A percentile compares a stretch with the other conserved stretches of the same genome.
These are phyloP conservation scores for Chunga burmeisteri DNA, from an alignment of 2,113 vertebrate genomes.

Conservation along the genomic window DNA sequence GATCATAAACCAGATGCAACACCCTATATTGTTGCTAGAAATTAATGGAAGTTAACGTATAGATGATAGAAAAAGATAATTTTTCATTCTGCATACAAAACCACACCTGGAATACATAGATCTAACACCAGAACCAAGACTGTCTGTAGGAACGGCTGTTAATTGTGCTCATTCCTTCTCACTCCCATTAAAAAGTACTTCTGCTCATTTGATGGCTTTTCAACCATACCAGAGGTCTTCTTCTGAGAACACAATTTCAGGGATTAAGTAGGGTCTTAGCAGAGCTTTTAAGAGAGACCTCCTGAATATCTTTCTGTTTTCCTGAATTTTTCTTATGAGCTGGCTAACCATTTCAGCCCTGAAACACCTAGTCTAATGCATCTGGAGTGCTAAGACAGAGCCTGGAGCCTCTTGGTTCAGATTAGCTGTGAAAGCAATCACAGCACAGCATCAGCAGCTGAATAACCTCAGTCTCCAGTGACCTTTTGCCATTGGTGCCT, in stretches of 20 bases:
- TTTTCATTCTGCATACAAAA: neutral
- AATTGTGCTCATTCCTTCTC: neutral
- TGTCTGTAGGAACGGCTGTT: neutral
- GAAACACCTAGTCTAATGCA: neutral
- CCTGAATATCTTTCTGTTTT: neutral
- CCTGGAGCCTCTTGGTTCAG: neutral
- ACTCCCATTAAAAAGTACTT: neutral
- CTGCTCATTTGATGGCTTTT: neutral
- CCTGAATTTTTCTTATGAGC: neutral
- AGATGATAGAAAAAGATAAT: neutral
- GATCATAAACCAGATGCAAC: neutral
- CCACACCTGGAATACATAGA: neutral
- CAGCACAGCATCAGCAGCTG: neutral
- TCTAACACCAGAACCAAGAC: neutral
- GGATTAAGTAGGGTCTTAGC: neutral
- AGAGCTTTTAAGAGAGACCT: neutral
- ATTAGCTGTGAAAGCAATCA: neutral
- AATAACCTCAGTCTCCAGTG: neutral
- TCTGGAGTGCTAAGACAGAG: neutral
- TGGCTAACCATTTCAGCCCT: neutral
- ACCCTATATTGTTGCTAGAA: neutral
- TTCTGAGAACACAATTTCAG: neutral
- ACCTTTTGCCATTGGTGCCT: neutral
- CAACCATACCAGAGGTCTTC: neutral
- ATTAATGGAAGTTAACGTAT: neutral